Base-by-base conservation (phyloP, 2,888 invertebrate genomes). In the Sarcophaga rosellei region DNA sequence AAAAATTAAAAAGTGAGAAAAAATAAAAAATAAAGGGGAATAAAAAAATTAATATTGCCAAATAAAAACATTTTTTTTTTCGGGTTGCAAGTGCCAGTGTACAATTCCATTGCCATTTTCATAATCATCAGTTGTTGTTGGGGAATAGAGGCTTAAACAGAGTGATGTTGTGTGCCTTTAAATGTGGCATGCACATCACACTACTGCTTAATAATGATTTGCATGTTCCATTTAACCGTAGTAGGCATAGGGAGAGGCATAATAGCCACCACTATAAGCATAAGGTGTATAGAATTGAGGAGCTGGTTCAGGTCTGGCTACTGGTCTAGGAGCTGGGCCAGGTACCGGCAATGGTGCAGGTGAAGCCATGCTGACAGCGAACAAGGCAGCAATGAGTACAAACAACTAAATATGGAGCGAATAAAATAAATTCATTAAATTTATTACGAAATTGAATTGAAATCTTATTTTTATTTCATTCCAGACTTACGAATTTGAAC, bases 251-350 rank as follows among this genome's bases (percentile, higher is more conserved):
- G 91, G 91, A 12, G 92, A 89, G 6, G 88, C 89, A 86, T 89
- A 89, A 74, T 90, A 91, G 25, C 88, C 91, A 17, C 89, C 90
- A 20, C 88, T 87, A 76, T 91, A 91, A 74, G 89, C 90, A 69
- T 91, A 92, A 15, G 92, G 91, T n/a, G 89, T 89, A 44, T 90
- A 91, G 63, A 89, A 88, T 81, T 92, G 92, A 15, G 91, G 91
- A 6, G 89, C 88, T 61, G 91, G 90, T 8, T 88, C 83, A 35
- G 91, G 91, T 1, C 86, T 84, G 8, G 92, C 90, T 11, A 89
- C 88, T 10, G 91, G 87, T 66, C 90, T 88, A 44, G 92, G 91
- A 12, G 86, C 88, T 85, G 91, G 91, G 69, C 90, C 59, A 63
- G 90, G 89, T 45, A 89, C 89, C 45, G 91, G 85, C 12, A 75